Conservation (phyloP, 2,888 invertebrate genomes). For the Copidosoma aretas region DNA sequence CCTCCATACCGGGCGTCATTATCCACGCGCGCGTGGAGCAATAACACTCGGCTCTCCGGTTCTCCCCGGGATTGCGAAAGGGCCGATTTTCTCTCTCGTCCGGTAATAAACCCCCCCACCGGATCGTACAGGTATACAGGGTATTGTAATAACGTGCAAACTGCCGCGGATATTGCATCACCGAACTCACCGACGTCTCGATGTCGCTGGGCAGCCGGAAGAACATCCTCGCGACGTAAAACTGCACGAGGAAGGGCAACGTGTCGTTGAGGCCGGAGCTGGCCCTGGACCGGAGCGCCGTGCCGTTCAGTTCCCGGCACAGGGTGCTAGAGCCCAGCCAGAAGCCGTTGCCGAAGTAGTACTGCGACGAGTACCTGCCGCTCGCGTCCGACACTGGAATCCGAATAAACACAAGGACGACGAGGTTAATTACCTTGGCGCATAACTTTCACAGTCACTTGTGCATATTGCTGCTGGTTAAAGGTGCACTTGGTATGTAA, state of each 20-base stretch:
- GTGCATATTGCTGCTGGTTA: too few relatives aligned
- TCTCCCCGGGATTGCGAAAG: too few relatives aligned
- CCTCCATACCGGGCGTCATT: background rate
- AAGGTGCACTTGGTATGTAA: too few relatives aligned
- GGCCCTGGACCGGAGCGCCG: constrained; percentile 28
- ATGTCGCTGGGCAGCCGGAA: constrained; percentile 66
- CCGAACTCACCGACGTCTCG: constrained; percentile 64
- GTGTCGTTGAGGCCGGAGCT: constrained; percentile 56
- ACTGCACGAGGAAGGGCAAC: constrained; percentile 70
- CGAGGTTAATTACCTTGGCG: too few relatives aligned
- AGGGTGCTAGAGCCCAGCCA: constrained; percentile 79
- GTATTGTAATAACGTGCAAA: too few relatives aligned
- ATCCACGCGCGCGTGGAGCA: background rate
- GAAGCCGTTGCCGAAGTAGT: constrained; percentile 81
- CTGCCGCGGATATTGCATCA: background rate
- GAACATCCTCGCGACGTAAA: constrained; percentile 70
- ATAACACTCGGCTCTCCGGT: too few relatives aligned
- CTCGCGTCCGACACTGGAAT: constrained; percentile 78
- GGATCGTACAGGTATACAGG: too few relatives aligned
- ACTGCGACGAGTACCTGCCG: constrained; percentile 78
- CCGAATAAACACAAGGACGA: too few relatives aligned
- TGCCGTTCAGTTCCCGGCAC: constrained; percentile 72
- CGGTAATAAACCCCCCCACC: too few relatives aligned
- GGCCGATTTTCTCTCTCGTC: background rate
- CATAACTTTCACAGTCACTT: too few relatives aligned